Evolutionary conservation across 2,113 vertebrate genomes (phyloP).

Genomic region (Hippocampus mohnikei): DNA sequence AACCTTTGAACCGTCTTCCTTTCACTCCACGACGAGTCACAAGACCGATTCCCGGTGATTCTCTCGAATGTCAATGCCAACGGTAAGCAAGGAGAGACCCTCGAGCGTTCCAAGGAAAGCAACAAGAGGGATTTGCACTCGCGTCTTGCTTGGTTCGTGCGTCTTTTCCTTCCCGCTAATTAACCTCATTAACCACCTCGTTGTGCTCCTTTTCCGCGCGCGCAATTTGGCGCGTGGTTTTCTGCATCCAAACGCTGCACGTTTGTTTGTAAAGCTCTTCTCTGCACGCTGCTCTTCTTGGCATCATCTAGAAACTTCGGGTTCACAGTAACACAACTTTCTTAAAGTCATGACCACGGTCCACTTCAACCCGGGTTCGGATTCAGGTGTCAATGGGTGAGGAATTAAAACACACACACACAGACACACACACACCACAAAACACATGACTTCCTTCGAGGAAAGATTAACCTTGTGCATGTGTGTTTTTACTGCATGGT

Average conservation of each 20-base stretch:
- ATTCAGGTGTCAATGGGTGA: slow-evolving; percentile 74
- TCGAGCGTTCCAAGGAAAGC: background rate
- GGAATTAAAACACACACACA: slow-evolving; percentile 22
- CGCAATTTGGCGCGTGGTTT: background rate
- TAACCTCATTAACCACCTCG: background rate
- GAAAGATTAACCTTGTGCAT: slow-evolving; percentile 18
- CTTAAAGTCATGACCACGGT: slow-evolving; percentile 74
- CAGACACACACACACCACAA: background rate
- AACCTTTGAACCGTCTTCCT: slow-evolving; percentile 75
- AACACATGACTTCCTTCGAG: background rate
- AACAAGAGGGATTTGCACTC: background rate
- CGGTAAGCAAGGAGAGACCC: slow-evolving; percentile 22
- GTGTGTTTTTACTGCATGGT: background rate
- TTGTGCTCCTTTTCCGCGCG: background rate
- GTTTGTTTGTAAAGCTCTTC: background rate
- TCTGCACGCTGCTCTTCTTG: background rate
- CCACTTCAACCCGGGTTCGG: slow-evolving; percentile 70
- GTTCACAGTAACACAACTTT: slow-evolving; percentile 12
- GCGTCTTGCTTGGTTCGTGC: background rate
- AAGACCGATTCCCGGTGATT: slow-evolving; percentile 52
- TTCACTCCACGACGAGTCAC: slow-evolving; percentile 62
- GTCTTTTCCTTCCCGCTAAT: background rate
- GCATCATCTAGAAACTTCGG: slow-evolving; percentile 14
- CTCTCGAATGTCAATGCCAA: slow-evolving; percentile 27
- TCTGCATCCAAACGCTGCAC: background rate